Percentiles rank a stretch among this genome's conserved stretches.
Conservation (phyloP, 1,140 invertebrate species). For the Trichoplusia ni region DNA sequence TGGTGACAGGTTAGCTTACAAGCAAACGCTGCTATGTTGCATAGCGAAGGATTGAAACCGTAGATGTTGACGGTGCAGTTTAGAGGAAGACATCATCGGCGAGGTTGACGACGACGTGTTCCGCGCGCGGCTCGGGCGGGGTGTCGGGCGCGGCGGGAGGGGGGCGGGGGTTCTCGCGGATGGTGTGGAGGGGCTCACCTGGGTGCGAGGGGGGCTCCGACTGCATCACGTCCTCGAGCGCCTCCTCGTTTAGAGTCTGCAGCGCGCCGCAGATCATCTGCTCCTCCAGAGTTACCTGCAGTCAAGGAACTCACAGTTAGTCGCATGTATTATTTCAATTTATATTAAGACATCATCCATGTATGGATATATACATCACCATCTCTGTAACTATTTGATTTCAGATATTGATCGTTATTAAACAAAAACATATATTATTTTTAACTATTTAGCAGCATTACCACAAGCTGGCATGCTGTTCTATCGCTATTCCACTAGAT, state of each 20-base stretch:
- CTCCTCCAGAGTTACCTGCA: slow-evolving; percentile 94
- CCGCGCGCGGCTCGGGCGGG: slow-evolving; percentile 34
- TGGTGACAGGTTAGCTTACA: too few species aligned
- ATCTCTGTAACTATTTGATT: too few species aligned
- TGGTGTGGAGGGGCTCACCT: slow-evolving; percentile 75
- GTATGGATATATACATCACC: too few species aligned
- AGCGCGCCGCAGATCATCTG: slow-evolving; percentile 96
- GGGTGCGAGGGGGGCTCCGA: slow-evolving; percentile 77
- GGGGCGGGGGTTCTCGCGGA: slow-evolving; percentile 52
- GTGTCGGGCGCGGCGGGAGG: slow-evolving; percentile 31
- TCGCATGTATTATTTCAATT: too few species aligned
- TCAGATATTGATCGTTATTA: too few species aligned
- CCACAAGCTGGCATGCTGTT: too few species aligned
- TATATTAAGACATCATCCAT: too few species aligned
- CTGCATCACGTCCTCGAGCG: slow-evolving; percentile 91
- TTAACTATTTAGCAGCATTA: too few species aligned
- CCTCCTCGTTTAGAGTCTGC: slow-evolving; percentile 95
- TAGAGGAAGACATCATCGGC: slow-evolving; percentile 63
- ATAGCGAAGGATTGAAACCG: neutral
- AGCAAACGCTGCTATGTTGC: neutral
- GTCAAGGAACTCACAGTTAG: too few species aligned
- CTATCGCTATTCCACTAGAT: too few species aligned
- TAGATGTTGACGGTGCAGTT: slow-evolving; percentile 4
- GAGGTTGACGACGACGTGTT: slow-evolving; percentile 61
- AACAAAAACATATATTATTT: too few species aligned